A percentile compares a stretch with the other conserved stretches of the same genome.
Evolutionary conservation across 2,888 invertebrate genomes (phyloP).

Genomic region (Brenthis daphne): DNA sequence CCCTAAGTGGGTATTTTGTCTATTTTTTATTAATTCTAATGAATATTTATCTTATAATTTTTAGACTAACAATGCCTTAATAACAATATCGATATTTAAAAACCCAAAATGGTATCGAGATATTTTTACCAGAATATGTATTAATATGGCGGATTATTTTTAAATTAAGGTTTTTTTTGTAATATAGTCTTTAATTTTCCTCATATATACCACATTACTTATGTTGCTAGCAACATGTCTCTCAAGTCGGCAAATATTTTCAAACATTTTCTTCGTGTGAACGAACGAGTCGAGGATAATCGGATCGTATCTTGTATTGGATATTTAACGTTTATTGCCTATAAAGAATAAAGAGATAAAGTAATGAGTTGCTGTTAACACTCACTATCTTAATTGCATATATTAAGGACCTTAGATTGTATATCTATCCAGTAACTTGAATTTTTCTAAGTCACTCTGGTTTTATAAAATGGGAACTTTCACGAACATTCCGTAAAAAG

Average conservation of each 20-base stretch:
- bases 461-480: background rate
- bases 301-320: conserved; percentile 19
- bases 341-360: conserved; percentile 34
- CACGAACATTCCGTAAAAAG: too few relatives aligned
- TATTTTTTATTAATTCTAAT: too few relatives aligned
- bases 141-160: background rate
- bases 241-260: background rate
- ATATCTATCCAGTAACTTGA: background rate
- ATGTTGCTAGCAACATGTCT: background rate
- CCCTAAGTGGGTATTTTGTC: too few relatives aligned
- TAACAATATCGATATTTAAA: too few relatives aligned
- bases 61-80: too few relatives aligned
- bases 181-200: too few relatives aligned
- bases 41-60: too few relatives aligned
- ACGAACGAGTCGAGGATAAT: background rate
- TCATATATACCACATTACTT: too few relatives aligned
- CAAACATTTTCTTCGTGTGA: background rate
- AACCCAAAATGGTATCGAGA: too few relatives aligned
- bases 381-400: conserved; percentile 27
- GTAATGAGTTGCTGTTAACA: conserved; percentile 26
- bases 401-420: conserved; percentile 13
- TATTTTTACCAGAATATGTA: too few relatives aligned
- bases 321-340: conserved; percentile 28
- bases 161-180: too few relatives aligned
- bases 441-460: background rate